These are phyloP conservation scores for Drosophila grimshawi DNA, from an alignment of 1,140 invertebrate species.

Conservation along the genomic window DNA sequence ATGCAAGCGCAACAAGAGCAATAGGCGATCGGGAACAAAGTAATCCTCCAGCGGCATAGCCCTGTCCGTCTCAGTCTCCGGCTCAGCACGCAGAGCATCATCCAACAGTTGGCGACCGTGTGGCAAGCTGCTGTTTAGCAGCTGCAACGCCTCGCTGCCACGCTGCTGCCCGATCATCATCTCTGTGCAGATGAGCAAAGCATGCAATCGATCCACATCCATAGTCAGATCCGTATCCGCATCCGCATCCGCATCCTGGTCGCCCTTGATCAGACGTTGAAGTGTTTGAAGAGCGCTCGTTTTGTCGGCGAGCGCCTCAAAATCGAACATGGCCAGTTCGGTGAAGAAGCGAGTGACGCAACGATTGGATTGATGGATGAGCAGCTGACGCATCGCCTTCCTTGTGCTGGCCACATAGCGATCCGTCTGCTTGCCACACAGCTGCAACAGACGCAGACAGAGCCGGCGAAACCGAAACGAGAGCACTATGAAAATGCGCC, in stretches of 20 bases:
- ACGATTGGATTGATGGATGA: conserved; percentile 85
- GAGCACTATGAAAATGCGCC: conserved; percentile 86
- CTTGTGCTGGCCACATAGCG: conserved; percentile 76
- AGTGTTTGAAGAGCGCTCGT: conserved; percentile 83
- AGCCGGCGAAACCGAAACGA: conserved; percentile 87
- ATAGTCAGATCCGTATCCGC: not conserved
- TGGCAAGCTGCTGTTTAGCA: not conserved
- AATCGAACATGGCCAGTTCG: conserved; percentile 88
- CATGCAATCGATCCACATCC: not conserved
- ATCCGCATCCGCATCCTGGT: not conserved
- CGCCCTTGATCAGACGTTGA: conserved; percentile 70
- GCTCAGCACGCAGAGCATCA: not conserved
- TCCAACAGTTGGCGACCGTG: not conserved
- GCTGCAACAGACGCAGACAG: conserved; percentile 85
- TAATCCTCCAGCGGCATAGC: conserved; percentile 54
- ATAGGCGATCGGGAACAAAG: conserved; percentile 37
- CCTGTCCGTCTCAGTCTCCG: not conserved
- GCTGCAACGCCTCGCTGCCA: not conserved
- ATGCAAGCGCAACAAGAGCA: conserved; percentile 31
- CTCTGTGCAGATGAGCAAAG: conserved; percentile 31
- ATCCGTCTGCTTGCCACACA: conserved; percentile 79
- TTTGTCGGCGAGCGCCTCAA: conserved; percentile 85
- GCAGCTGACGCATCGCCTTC: conserved; percentile 86
- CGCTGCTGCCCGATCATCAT: not conserved
- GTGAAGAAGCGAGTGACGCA: conserved; percentile 84